These are phyloP conservation scores for Donacobius atricapilla DNA, from an alignment of 2,113 vertebrate species.

Conservation along the genomic window DNA sequence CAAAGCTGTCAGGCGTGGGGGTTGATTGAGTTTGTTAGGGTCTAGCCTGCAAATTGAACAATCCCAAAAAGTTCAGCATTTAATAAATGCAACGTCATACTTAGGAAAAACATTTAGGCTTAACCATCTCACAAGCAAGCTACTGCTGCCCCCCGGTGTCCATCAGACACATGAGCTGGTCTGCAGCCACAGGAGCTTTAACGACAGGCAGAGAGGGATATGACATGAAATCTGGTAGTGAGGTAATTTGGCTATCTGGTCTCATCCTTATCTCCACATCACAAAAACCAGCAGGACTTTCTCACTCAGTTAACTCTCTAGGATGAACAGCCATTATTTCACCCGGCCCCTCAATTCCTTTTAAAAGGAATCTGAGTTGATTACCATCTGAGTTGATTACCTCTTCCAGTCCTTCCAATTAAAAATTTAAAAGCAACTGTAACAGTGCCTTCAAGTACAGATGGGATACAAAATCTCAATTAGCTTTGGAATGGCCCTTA, in stretches of 20 bases:
- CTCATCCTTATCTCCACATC: not conserved
- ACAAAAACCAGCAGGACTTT: not conserved
- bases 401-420: not conserved
- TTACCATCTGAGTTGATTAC: not conserved
- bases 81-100: rapidly evolving
- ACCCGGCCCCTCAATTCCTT: rapidly evolving
- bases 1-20: not conserved
- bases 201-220: rapidly evolving
- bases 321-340: not conserved
- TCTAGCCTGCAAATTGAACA: not conserved
- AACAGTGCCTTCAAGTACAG: not conserved
- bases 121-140: not conserved
- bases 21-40: rapidly evolving
- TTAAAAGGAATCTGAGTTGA: not conserved
- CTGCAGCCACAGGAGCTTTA: rapidly evolving
- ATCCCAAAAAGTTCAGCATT: rapidly evolving
- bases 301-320: not conserved
- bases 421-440: not conserved
- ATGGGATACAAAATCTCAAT: not conserved
- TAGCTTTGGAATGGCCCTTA: not conserved
- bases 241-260: rapidly evolving
- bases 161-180: rapidly evolving
- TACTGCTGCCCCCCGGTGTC: conserved; percentile 13
- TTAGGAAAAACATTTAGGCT: not conserved
- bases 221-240: rapidly evolving